Conservation (phyloP, 92 coral and sea anemone species). For the Isaurus tuberculatus region DNA sequence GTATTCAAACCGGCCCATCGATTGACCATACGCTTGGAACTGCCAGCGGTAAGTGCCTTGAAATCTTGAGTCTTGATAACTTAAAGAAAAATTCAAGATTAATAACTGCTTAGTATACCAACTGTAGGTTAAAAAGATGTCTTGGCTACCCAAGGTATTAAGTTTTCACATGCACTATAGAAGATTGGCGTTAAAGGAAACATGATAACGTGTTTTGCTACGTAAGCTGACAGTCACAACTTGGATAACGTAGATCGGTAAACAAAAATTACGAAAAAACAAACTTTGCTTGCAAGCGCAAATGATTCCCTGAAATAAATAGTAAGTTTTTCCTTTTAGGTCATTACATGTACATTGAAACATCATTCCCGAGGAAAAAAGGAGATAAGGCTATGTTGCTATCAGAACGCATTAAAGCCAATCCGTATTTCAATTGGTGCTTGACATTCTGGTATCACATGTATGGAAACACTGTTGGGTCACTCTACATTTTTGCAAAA, state of each 20-base stretch:
- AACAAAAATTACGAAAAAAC: too few species aligned
- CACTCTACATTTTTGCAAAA: conserved; percentile 62
- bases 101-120: too few species aligned
- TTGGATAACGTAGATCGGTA: too few species aligned
- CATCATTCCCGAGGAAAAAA: conserved; percentile 76
- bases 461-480: conserved; percentile 85
- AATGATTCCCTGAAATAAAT: too few species aligned
- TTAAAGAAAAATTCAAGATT: too few species aligned
- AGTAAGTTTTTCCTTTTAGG: conserved; percentile 65
- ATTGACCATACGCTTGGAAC: conserved; percentile 80
- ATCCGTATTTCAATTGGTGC: conserved; percentile 80
- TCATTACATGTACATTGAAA: conserved; percentile 85
- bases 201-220: too few species aligned
- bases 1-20: conserved; percentile 88
- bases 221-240: too few species aligned
- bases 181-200: too few species aligned
- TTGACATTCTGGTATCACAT: conserved; percentile 94
- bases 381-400: conserved; percentile 84
- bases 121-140: too few species aligned
- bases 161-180: too few species aligned
- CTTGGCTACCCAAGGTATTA: too few species aligned
- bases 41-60: conserved; percentile 59
- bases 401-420: conserved; percentile 82
- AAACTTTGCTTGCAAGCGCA: too few species aligned
- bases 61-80: background rate